These are phyloP conservation scores for Euwallacea similis DNA, from an alignment of 1,140 invertebrate species.

Conservation along the genomic window DNA sequence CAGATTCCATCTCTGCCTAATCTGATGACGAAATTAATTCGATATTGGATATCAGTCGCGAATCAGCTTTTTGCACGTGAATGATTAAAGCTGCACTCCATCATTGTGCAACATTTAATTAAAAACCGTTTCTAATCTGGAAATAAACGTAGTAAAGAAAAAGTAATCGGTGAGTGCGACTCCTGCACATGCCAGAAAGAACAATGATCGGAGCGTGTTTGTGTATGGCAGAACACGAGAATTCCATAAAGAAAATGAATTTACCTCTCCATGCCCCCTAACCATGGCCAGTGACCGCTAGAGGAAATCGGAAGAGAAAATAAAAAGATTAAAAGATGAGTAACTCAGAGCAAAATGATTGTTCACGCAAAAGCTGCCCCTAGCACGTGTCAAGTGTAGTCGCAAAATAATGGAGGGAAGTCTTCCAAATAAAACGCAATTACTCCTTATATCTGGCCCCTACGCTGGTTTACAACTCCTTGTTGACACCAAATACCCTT, in stretches of 20 bases:
- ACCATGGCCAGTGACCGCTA: slow-evolving; percentile 10
- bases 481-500: too few species aligned
- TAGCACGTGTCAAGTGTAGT: slow-evolving; percentile 30
- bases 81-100: too few species aligned
- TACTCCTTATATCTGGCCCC: slow-evolving; percentile 8
- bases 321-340: slow-evolving; percentile 42
- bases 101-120: too few species aligned
- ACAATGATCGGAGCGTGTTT: slow-evolving; percentile 3
- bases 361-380: slow-evolving; percentile 29
- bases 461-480: not conserved
- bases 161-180: slow-evolving; percentile 2
- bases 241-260: slow-evolving; percentile 37
- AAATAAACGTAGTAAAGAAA: not conserved
- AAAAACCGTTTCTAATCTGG: too few species aligned
- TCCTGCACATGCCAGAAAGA: slow-evolving; percentile 10
- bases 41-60: slow-evolving; percentile 38
- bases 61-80: too few species aligned
- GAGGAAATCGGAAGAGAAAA: slow-evolving; percentile 35
- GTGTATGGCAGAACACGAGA: slow-evolving; percentile 30
- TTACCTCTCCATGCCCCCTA: slow-evolving; percentile 20
- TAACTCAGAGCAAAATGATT: slow-evolving; percentile 34
- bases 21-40: slow-evolving; percentile 49
- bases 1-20: slow-evolving; percentile 48
- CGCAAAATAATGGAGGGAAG: slow-evolving; percentile 22
- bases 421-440: slow-evolving; percentile 29